Evolutionary conservation across 2,888 invertebrate genomes (phyloP).

Genomic region (Ypsolopha scabrella): DNA sequence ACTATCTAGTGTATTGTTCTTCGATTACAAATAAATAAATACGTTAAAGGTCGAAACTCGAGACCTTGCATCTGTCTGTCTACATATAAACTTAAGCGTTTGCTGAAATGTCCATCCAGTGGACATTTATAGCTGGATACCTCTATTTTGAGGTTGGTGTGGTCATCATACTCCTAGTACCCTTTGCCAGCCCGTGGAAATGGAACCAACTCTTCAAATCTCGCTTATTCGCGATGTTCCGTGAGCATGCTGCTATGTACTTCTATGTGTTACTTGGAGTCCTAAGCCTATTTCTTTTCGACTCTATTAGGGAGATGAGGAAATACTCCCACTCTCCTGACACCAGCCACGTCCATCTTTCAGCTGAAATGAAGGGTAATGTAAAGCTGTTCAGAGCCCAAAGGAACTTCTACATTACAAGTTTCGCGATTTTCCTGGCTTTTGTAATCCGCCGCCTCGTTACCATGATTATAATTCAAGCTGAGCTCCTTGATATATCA

Average conservation of each 20-base stretch:
- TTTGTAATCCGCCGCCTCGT: slow-evolving; percentile 76
- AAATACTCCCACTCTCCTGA: slow-evolving; percentile 70
- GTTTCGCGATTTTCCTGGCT: slow-evolving; percentile 79
- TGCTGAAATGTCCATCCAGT: slow-evolving; percentile 80
- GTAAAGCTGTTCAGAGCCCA: slow-evolving; percentile 83
- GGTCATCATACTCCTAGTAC: slow-evolving; percentile 74
- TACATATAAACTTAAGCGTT: neutral
- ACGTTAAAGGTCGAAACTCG: too few species aligned
- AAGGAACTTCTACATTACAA: slow-evolving; percentile 84
- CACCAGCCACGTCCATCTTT: slow-evolving; percentile 53
- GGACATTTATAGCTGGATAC: slow-evolving; percentile 81
- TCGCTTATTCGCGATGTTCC: slow-evolving; percentile 72
- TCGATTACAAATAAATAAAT: too few species aligned
- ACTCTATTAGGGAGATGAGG: slow-evolving; percentile 78
- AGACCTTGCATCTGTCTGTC: too few species aligned
- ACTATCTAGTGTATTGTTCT: too few species aligned
- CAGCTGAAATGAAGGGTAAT: slow-evolving; percentile 75
- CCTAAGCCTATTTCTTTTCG: slow-evolving; percentile 74
- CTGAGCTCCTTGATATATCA: slow-evolving; percentile 70
- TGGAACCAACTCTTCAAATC: slow-evolving; percentile 85
- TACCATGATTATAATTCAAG: slow-evolving; percentile 73
- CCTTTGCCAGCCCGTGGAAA: slow-evolving; percentile 77
- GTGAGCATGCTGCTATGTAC: slow-evolving; percentile 74
- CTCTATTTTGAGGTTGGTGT: slow-evolving; percentile 78
- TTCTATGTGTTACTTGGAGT: slow-evolving; percentile 73